These are phyloP conservation scores for Oncorhynchus gorbuscha DNA, from an alignment of 2,113 vertebrate genomes.

Conservation along the genomic window DNA sequence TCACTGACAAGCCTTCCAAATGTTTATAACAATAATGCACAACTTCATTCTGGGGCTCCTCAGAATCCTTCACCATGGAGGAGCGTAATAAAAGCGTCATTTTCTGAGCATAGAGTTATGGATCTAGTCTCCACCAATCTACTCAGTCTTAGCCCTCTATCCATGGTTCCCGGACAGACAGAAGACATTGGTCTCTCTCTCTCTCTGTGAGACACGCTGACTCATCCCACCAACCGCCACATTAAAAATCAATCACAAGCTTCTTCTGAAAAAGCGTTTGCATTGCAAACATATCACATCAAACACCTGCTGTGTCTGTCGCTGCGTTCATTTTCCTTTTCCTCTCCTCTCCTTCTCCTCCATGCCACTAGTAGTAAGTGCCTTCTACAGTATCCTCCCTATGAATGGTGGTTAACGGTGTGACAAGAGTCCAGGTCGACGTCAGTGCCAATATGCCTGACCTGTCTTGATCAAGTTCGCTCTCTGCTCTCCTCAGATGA, in stretches of 20 bases:
- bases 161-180: neutral
- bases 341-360: neutral
- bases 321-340: neutral
- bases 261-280: slow-evolving; percentile 19
- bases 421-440: slow-evolving; percentile 22
- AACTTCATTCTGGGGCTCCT: neutral
- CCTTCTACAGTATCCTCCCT: neutral
- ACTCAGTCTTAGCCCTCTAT: neutral
- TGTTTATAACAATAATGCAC: neutral
- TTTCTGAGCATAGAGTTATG: neutral
- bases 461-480: slow-evolving; percentile 15
- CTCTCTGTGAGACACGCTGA: slow-evolving; percentile 7
- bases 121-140: neutral
- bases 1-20: no score
- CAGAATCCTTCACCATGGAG: neutral
- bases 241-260: slow-evolving; percentile 39
- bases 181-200: neutral
- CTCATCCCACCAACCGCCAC: slow-evolving; percentile 28
- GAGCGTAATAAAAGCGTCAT: neutral
- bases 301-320: slow-evolving; percentile 6
- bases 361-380: neutral
- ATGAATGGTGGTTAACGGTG: slow-evolving; percentile 8
- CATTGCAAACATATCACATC: slow-evolving; percentile 19
- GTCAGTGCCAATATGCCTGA: slow-evolving; percentile 10
- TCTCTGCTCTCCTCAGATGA: slow-evolving; percentile 22